Percentiles rank a stretch among this genome's conserved stretches.
phyloP scores from a whole-genome alignment of 2,113 vertebrate genomes.

The Elgaria multicarinata region DNA sequence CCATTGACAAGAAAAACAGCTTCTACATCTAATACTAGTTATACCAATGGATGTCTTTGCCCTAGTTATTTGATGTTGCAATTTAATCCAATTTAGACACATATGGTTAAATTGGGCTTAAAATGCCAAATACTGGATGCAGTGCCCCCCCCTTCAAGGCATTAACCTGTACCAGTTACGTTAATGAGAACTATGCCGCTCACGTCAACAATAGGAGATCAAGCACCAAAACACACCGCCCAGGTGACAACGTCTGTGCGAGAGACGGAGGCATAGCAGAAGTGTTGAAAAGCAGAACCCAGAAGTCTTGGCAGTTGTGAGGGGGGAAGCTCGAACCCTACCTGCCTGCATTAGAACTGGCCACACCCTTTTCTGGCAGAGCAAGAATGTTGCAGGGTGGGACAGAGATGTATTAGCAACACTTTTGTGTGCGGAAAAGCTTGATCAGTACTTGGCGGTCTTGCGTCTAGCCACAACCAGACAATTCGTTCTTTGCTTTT shows the following conservation, averaged over 20 bases:
- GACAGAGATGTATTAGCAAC: constrained; percentile 56
- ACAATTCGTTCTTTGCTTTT: constrained; percentile 28
- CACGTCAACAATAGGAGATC: constrained; percentile 16
- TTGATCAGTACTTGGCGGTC: constrained; percentile 63
- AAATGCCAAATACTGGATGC: background rate
- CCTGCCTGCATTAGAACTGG: constrained; percentile 66
- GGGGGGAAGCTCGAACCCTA: constrained; percentile 53
- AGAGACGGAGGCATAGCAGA: constrained; percentile 47
- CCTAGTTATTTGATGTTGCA: background rate
- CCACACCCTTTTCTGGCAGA: constrained; percentile 50
- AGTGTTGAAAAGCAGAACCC: constrained; percentile 59
- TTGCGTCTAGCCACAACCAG: constrained; percentile 53
- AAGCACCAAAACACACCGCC: constrained; percentile 3
- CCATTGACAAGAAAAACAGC: constrained; percentile 6
- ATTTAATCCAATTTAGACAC: background rate
- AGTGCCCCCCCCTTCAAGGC: background rate
- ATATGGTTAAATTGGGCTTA: background rate
- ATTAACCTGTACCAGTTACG: constrained; percentile 14
- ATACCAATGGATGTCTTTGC: background rate
- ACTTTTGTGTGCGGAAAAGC: constrained; percentile 52
- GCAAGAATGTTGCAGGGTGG: constrained; percentile 62
- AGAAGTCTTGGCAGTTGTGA: constrained; percentile 55
- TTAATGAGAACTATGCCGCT: background rate
- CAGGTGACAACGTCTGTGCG: constrained; percentile 24
- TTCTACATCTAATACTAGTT: constrained; percentile 17